Base-by-base conservation (phyloP, 1,140 invertebrate genomes). In the Panulirus ornatus region DNA sequence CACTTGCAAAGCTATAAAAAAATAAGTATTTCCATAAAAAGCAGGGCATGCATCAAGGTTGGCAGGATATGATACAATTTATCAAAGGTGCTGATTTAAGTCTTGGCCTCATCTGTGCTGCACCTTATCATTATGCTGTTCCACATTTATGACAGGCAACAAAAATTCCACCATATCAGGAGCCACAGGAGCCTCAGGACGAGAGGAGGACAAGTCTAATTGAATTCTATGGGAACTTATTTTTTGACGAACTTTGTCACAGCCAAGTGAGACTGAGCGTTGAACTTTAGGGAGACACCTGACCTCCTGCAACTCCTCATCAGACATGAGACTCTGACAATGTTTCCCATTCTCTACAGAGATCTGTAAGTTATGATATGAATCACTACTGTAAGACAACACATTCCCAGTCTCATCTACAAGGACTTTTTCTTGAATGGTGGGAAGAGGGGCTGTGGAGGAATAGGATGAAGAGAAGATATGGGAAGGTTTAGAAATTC, bases 101-200 rank as follows among this genome's bases (percentile, higher is more conserved):
- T 70, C 16, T 47, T 36, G 11, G 34, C 38, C 42, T 84, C n/a
- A 84, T 84, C 82, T 84, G 19, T 84, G 70, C n/a, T 84, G 63
- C 19, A 73, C 44, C 6, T 70, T 47, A 51, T 84, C 83, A 70
- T 42, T 44, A 84, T 47, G 73, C 22, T 38, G 66, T 16, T 73
- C 83, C n/a, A 84, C 83, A 71, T 84, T 70, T 47, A 84, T 70
- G 40, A 58, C 66, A 73, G 83, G 83, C 44, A 84, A 71, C 40
- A 84, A 47, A 2, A 84, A 22, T 36, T 71, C 66, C 42, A 73
- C 36, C 66, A 84, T 71, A 9, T 70, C 66, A 44, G 58, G 42
- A 30, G 82, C 22, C n/a, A 70, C 36, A 51, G 83, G 66, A 78
- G 40, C 40, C 14, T 47, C 75, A 47, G 83, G 66, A 1, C 19